Conservation (phyloP, 2,113 vertebrate genomes). For the Xiphophorus couchianus region DNA sequence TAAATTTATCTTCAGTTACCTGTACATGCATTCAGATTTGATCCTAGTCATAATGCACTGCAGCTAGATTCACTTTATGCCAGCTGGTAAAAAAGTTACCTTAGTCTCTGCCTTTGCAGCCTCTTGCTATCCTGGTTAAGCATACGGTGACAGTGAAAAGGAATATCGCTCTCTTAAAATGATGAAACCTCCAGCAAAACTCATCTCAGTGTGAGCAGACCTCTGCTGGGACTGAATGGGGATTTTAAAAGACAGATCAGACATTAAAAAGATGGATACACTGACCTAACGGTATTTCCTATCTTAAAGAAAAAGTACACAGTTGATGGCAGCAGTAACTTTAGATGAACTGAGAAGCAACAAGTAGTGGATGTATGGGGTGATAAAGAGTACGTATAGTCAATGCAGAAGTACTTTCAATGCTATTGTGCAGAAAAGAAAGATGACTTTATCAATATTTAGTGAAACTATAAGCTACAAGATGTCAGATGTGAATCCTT, state of each 20-base stretch:
- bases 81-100: neutral
- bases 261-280: too few species aligned
- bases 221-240: too few species aligned
- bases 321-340: neutral
- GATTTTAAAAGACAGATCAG: too few species aligned
- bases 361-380: too few species aligned
- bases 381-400: neutral
- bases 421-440: neutral
- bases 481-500: slow-evolving; percentile 11
- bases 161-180: too few species aligned
- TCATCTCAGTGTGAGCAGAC: too few species aligned
- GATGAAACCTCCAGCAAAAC: too few species aligned
- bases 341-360: neutral
- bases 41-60: neutral
- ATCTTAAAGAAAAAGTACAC: neutral
- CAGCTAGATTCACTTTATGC: neutral
- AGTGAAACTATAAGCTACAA: neutral
- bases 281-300: too few species aligned
- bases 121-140: too few species aligned
- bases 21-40: too few species aligned
- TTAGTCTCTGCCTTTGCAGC: neutral
- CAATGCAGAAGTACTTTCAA: neutral
- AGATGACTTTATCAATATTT: neutral
- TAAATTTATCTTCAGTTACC: too few species aligned
- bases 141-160: too few species aligned